These are phyloP conservation scores for Pygocentrus nattereri DNA, from an alignment of 2,797 vertebrate species.

Conservation along the genomic window DNA sequence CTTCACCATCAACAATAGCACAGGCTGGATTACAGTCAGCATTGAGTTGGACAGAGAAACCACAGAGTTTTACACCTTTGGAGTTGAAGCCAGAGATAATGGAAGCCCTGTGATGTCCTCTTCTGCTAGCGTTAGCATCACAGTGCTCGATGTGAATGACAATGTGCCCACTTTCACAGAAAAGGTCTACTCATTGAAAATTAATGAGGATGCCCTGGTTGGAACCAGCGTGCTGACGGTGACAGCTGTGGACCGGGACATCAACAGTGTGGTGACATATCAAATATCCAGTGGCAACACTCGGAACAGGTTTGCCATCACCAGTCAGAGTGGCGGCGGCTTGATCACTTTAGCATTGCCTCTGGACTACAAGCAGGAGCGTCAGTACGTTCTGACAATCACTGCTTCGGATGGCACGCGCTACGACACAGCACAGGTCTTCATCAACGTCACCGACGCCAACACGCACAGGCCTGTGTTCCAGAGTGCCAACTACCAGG, in stretches of 20 bases:
- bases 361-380: conserved; percentile 97
- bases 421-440: conserved; percentile 92
- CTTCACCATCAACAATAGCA: conserved; percentile 95
- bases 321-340: conserved; percentile 94
- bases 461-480: conserved; percentile 97
- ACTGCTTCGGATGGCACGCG: conserved; percentile 94
- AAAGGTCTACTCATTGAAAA: conserved; percentile 89
- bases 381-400: conserved; percentile 92
- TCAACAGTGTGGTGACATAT: conserved; percentile 95
- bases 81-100: conserved; percentile 92
- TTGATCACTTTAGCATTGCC: conserved; percentile 93
- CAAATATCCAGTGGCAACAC: conserved; percentile 98
- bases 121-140: conserved; percentile 94
- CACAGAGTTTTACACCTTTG: conserved; percentile 91
- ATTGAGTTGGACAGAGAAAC: conserved; percentile 91
- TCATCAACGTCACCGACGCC: conserved; percentile 96
- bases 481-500: conserved; percentile 93
- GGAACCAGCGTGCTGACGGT: conserved; percentile 93
- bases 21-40: conserved; percentile 92
- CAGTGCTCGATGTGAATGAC: conserved; percentile 94
- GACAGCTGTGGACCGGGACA: conserved; percentile 89
- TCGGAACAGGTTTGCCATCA: conserved; percentile 95
- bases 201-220: conserved; percentile 93
- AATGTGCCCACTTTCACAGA: conserved; percentile 93
- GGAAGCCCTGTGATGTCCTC: conserved; percentile 90